These are phyloP conservation scores for Thamnophis sirtalis DNA, from an alignment of 2,113 vertebrate species.

Conservation along the genomic window DNA sequence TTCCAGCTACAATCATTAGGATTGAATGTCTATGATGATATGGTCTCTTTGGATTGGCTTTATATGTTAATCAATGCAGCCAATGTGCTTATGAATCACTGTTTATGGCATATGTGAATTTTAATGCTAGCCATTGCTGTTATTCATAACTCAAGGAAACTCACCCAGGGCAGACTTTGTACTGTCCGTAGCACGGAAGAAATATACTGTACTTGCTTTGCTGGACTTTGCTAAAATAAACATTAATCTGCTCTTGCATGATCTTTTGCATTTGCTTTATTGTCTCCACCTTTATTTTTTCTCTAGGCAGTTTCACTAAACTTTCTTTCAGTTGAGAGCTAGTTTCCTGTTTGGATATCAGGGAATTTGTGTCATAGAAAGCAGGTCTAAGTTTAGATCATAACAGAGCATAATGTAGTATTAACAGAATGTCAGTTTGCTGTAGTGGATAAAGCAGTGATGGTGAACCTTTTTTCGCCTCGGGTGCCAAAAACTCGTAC, in stretches of 20 bases:
- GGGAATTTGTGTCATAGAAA: neutral
- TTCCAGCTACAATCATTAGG: neutral
- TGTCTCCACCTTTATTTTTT: neutral
- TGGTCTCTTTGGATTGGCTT: neutral
- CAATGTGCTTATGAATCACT: neutral
- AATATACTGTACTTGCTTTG: neutral
- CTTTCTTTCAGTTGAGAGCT: neutral
- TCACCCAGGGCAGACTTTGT: neutral
- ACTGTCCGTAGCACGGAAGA: neutral
- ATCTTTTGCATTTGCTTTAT: neutral
- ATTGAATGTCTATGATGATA: neutral
- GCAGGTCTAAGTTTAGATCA: neutral
- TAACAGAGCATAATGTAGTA: neutral
- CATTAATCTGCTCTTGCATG: neutral
- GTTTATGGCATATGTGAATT: neutral
- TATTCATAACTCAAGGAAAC: neutral
- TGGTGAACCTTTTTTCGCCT: too few relatives aligned
- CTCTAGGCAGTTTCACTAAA: neutral
- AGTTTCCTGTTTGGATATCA: neutral
- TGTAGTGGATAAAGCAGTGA: neutral
- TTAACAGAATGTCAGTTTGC: neutral
- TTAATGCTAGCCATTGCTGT: neutral
- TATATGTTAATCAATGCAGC: neutral
- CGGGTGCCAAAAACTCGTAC: too few relatives aligned
- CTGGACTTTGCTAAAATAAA: neutral